Percentiles rank a stretch among this genome's conserved stretches.
phyloP scores from a whole-genome alignment of 1,140 invertebrate genomes.

The Pentalonia nigronervosa region DNA sequence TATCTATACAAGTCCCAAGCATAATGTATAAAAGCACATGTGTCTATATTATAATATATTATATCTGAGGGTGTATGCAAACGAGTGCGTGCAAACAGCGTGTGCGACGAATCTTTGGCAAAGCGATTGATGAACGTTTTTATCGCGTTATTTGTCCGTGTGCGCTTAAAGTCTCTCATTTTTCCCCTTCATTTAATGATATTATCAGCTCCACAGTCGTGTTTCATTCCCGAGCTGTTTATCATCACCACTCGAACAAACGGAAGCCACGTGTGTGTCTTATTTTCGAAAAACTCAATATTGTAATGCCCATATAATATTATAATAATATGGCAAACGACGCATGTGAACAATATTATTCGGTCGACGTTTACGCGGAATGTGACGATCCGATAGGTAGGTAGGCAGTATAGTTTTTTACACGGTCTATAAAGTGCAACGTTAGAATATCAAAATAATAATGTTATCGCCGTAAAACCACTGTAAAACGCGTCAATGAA shows the following conservation, averaged over 20 bases:
- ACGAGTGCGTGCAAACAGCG: not conserved
- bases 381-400: not conserved
- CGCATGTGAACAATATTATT: not conserved
- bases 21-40: not conserved
- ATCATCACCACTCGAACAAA: not conserved
- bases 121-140: conserved; percentile 5
- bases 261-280: too few species aligned
- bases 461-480: too few species aligned
- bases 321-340: not conserved
- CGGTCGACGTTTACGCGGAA: not conserved
- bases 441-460: too few species aligned
- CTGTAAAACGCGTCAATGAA: too few species aligned
- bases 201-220: too few species aligned
- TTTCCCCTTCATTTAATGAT: not conserved
- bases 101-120: not conserved
- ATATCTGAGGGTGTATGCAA: not conserved
- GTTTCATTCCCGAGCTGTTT: not conserved
- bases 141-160: not conserved
- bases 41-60: not conserved
- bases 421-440: not conserved
- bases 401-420: not conserved
- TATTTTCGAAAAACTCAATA: not conserved
- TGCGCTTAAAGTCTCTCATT: not conserved
- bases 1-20: not conserved
- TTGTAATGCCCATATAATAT: not conserved